Conservation (phyloP, 2,888 invertebrate species). For the Aproaerema taeniolella region DNA sequence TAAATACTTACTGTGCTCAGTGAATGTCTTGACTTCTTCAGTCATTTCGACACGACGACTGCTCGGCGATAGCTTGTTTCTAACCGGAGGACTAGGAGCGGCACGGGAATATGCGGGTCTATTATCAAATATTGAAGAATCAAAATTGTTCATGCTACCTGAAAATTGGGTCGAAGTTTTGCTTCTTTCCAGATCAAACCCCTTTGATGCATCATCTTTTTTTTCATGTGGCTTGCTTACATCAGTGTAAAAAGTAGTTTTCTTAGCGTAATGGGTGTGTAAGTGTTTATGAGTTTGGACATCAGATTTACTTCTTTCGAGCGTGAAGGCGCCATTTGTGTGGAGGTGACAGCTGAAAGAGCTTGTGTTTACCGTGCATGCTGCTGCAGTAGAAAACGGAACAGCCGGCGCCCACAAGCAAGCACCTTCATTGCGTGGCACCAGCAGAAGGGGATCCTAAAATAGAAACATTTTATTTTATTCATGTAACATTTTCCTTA, state of each 20-base stretch:
- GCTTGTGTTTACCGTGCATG: constrained; percentile 56
- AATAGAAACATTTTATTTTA: background rate
- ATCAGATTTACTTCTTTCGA: constrained; percentile 68
- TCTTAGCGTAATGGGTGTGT: constrained; percentile 39
- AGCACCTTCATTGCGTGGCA: constrained; percentile 79
- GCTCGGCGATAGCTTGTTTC: constrained; percentile 55
- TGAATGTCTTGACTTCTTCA: constrained; percentile 37
- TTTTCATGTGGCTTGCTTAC: constrained; percentile 25
- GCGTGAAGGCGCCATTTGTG: constrained; percentile 56
- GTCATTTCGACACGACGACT: constrained; percentile 34
- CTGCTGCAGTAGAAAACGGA: constrained; percentile 61
- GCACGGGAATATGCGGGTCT: constrained; percentile 54
- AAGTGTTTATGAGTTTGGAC: constrained; percentile 54
- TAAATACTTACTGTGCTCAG: constrained; percentile 45
- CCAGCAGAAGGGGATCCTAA: constrained; percentile 77
- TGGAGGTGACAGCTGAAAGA: constrained; percentile 69
- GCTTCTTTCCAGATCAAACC: constrained; percentile 55
- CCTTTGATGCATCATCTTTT: constrained; percentile 30
- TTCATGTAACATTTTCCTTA: too few relatives aligned
- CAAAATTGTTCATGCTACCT: constrained; percentile 37
- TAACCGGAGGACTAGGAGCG: constrained; percentile 66
- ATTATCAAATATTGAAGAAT: constrained; percentile 61
- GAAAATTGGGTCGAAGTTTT: constrained; percentile 56
- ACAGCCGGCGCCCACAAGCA: constrained; percentile 66
- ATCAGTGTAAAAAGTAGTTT: constrained; percentile 58